phyloP scores from a whole-genome alignment of 1,140 invertebrate genomes.

The Drosophila equinoxialis region DNA sequence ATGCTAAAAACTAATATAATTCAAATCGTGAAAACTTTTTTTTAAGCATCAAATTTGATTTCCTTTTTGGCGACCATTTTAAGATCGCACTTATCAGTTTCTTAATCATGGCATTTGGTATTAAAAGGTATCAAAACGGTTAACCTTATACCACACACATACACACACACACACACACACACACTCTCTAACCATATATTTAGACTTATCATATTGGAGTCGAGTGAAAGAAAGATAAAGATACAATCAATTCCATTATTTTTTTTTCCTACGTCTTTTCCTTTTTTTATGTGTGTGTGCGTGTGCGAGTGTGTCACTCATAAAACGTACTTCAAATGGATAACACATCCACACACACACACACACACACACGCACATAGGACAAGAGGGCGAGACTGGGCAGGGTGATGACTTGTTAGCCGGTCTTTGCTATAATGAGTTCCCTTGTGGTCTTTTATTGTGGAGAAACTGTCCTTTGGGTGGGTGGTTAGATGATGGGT shows the following conservation, averaged over 20 bases:
- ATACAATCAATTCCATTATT: slow-evolving; percentile 14
- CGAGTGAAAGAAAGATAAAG: slow-evolving; percentile 12
- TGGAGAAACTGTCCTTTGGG: slow-evolving; percentile 36
- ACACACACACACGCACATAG: not conserved
- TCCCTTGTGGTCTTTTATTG: slow-evolving; percentile 49
- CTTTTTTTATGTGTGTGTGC: not conserved
- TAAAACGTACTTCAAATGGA: slow-evolving; percentile 56
- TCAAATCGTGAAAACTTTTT: too few species aligned
- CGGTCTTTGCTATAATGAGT: slow-evolving; percentile 59
- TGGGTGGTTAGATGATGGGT: not conserved
- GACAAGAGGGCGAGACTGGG: not conserved
- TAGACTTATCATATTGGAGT: not conserved
- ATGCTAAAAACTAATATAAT: too few species aligned
- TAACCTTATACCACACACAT: not conserved
- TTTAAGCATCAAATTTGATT: not conserved
- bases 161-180: too few species aligned
- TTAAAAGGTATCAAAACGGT: not conserved
- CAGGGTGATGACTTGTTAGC: slow-evolving; percentile 42
- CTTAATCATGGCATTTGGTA: not conserved
- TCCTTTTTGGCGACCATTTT: not conserved
- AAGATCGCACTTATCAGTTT: not conserved
- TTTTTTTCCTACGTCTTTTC: not conserved
- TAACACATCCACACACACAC: slow-evolving; percentile 24
- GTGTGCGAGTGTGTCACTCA: slow-evolving; percentile 33
- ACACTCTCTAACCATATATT: not conserved